Evolutionary conservation across 2,797 vertebrate genomes (phyloP).

Genomic region (Hyperoplus immaculatus): DNA sequence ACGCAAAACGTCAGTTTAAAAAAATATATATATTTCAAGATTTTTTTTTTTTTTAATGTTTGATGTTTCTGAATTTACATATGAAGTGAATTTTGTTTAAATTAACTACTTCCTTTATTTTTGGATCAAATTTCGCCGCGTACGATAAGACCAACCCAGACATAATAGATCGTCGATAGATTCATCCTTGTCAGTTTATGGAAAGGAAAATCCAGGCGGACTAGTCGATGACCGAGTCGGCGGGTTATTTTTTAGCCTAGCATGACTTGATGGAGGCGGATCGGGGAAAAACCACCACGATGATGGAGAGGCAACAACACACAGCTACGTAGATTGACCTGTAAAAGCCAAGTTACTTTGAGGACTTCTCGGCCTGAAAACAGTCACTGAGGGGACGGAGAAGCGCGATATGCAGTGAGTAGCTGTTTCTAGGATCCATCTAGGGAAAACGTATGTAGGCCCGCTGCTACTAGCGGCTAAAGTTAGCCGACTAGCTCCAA

Average conservation of each 20-base stretch:
- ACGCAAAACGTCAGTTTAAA: background rate
- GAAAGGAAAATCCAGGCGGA: constrained; percentile 16
- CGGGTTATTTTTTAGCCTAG: constrained; percentile 24
- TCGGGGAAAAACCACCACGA: constrained; percentile 16
- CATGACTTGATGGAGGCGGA: constrained; percentile 42
- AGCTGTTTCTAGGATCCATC: background rate
- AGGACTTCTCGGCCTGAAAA: background rate
- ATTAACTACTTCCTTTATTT: background rate
- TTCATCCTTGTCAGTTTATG: no score
- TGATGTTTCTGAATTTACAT: no score
- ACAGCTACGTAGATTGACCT: constrained; percentile 19
- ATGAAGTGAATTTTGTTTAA: background rate
- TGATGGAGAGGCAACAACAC: constrained; percentile 47
- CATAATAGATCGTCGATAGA: constrained; percentile 3
- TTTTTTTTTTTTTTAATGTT: no score
- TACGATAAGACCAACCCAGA: background rate
- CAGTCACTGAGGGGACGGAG: constrained; percentile 25
- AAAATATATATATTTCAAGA: background rate
- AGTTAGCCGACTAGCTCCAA: constrained; percentile 56
- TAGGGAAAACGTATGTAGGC: constrained; percentile 58
- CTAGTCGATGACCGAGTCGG: constrained; percentile 46
- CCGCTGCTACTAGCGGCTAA: constrained; percentile 23
- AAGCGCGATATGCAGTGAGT: constrained; percentile 81
- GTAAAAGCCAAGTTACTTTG: background rate
- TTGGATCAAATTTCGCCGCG: background rate